Base-by-base conservation (phyloP, 2,888 invertebrate genomes). In the Mesochorus sp. region DNA sequence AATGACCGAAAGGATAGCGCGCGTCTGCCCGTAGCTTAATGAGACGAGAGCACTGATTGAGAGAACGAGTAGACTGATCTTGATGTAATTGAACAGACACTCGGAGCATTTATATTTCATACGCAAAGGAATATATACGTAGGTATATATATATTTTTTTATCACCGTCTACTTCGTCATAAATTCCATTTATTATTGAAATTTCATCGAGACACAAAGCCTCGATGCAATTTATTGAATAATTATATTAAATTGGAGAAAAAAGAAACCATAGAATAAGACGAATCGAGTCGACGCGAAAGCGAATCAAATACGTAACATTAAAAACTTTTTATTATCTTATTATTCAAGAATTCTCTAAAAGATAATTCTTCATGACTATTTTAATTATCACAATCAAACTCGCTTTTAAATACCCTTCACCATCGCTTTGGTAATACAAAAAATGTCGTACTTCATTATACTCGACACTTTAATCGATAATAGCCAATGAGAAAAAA, bases 31-130 rank as follows among this genome's bases (percentile, higher is more conserved):
- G 42, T 76, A 70, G 31, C 59, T 71, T 75, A 79, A 79, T 79
- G 77, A 79, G 77, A 67, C 31, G 73, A 70, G 59, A 72, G 62
- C 61, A 28, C n/a, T 59, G 66, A 75, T 71, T 57, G 71, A 55
- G 53, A 74, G 71, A 75, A 55, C 31, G 31, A 64, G 24, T 14
- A 17, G 44, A 68, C 59, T 59, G 51, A 64, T 42, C 14, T 19
- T 47, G 31, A 2, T 26, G 34, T 59, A 42, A 42, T 66, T 66
- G 57, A 19, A 59, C 14, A 17, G 31, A 24, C n/a, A 31, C 42
- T 44, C 44, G 12, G 67, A 4, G 12, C 42, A 21, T 51, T 24
- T n/a, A n/a, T 44, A 37, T 51, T 64, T 34, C 5, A 21, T 34
- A 64, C 34, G 28, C 0, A 49, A 49, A 49, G 14, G 26, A 34